Evolutionary conservation across 2,113 vertebrate genomes (phyloP), one percentile per base, ranked within the genome.

Genomic region (Gallinago undulata): DNA sequence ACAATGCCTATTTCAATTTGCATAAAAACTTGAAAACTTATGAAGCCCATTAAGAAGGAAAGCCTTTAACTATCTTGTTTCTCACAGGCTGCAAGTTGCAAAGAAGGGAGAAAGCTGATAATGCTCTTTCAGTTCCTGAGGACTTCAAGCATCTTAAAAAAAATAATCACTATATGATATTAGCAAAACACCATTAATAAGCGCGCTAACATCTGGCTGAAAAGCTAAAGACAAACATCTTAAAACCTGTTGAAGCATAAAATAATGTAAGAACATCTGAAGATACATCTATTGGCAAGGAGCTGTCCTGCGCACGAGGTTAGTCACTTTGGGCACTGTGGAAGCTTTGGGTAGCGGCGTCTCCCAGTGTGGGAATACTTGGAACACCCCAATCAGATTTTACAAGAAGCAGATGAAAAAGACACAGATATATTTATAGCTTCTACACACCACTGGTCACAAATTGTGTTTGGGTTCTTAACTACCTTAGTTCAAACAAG

Each of bases 31-130:
- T 87, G 53, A 60, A 89, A 67, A 60, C 27, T 60, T 45, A 16
- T 1, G 10, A 84, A 64, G 68, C 30, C 55, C 39, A 31, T 10
- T 31, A 47, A 56, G 41, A 81, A 62, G 12, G 43, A 72, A 68
- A 85, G 51, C 39, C 30, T 90, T 68, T 45, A 91, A 87, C 80
- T 50, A 22, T 37, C 55, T 45, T 75, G 13, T 84, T 84, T 78
- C 73, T 82, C 39, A 51, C 15, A 70, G 73, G 48, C 80, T 91
- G 53, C 35, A 81, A 82, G 87, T 16, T 57, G 12, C 62, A 60
- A 84, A 84, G 39, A 5, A n/a, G 43, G 67, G 73, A 89, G 89
- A 90, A 92, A 92, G 73, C 86, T 93, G 94, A 96, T 94, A 94
- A 92, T 45, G 88, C 41, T 81, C 39, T 76, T 87, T 60, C 76